phyloP scores from a whole-genome alignment of 2,797 vertebrate genomes.

The Notolepis coatsorum region DNA sequence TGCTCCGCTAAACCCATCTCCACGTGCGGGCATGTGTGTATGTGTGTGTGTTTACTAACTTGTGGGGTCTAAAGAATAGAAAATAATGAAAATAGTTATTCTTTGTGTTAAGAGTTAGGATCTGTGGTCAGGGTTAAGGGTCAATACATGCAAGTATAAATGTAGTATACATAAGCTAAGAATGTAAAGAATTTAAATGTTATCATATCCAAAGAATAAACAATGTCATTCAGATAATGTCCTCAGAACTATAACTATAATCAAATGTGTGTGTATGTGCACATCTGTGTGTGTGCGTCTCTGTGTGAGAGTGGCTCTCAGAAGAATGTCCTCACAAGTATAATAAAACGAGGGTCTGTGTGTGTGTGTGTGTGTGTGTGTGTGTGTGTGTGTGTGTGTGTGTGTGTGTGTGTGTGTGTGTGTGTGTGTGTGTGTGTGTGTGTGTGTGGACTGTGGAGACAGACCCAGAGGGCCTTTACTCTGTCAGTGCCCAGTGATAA shows the following conservation, averaged over 20 bases:
- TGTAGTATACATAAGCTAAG: too few species aligned
- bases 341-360: neutral
- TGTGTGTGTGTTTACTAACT: neutral
- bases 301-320: neutral
- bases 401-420: constrained; percentile 1
- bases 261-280: constrained; percentile 1
- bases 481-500: constrained; percentile 74
- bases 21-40: constrained; percentile 20
- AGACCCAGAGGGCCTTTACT: constrained; percentile 66
- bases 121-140: too few species aligned
- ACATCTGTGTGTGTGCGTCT: constrained; percentile 40
- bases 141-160: too few species aligned
- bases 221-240: too few species aligned
- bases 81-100: neutral
- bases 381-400: constrained; percentile 13
- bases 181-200: too few species aligned
- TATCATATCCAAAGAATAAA: too few species aligned
- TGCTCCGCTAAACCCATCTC: constrained; percentile 59
- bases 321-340: too few species aligned
- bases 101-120: neutral
- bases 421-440: constrained; percentile 8
- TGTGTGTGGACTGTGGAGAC: constrained; percentile 22
- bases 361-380: constrained; percentile 7
- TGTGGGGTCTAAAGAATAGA: neutral
- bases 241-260: too few species aligned